phyloP scores from a whole-genome alignment of 2,113 vertebrate genomes.

The Planiliza haematocheilus region DNA sequence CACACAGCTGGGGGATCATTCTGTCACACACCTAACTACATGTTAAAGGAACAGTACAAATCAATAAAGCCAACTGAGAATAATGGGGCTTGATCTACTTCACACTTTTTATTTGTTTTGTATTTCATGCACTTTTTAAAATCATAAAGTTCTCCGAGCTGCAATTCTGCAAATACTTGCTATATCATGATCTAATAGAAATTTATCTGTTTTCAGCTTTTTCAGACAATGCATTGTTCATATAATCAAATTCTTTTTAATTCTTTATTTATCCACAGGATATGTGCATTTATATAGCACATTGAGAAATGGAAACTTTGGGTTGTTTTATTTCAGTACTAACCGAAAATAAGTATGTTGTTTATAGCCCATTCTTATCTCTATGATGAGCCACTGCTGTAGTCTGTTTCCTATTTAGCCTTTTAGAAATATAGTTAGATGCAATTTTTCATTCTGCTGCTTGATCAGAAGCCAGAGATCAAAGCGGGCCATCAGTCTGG shows the following conservation, averaged over 20 bases:
- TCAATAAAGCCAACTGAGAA: slow-evolving; percentile 61
- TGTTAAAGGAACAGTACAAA: slow-evolving; percentile 46
- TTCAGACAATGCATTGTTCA: too few species aligned
- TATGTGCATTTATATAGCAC: too few species aligned
- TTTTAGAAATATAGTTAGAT: not conserved
- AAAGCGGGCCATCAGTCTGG: not conserved
- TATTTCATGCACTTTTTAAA: not conserved
- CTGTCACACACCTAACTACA: slow-evolving; percentile 65
- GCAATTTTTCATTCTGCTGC: not conserved
- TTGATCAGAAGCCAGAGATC: slow-evolving; percentile 5
- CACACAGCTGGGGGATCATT: slow-evolving; percentile 55
- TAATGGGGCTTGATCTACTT: slow-evolving; percentile 1
- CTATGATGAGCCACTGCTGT: not conserved
- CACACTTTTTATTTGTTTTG: not conserved
- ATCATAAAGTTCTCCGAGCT: not conserved
- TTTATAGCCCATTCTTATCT: too few species aligned
- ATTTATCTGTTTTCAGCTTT: too few species aligned
- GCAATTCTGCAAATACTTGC: too few species aligned
- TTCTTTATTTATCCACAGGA: too few species aligned
- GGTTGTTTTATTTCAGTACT: too few species aligned
- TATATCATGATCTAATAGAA: too few species aligned
- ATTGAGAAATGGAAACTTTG: too few species aligned
- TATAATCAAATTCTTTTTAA: too few species aligned
- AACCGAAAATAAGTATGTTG: too few species aligned
- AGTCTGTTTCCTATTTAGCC: not conserved